A percentile compares a stretch with the other conserved stretches of the same genome.
These are phyloP conservation scores for Diuraphis noxia DNA, from an alignment of 1,140 invertebrate genomes.

Conservation along the genomic window DNA sequence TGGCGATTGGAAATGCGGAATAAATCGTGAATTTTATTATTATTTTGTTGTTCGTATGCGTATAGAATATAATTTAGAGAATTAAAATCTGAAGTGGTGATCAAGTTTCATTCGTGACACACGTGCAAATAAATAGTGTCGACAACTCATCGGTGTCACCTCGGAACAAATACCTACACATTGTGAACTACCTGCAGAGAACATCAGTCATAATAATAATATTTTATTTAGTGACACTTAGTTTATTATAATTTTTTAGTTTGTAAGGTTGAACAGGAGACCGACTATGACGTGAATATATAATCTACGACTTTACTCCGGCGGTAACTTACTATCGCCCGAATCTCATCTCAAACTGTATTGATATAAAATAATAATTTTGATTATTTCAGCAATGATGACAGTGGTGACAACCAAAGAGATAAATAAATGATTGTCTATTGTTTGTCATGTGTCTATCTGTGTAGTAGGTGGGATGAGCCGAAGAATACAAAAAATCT, in stretches of 20 bases:
- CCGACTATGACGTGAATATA: background rate
- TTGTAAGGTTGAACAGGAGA: background rate
- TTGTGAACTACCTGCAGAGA: no score
- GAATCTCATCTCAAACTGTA: background rate
- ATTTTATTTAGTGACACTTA: background rate
- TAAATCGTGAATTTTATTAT: no score
- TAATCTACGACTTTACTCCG: background rate
- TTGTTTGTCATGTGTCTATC: no score
- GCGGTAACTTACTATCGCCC: background rate
- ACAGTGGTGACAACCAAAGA: no score
- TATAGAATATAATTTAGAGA: no score
- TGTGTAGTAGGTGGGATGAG: no score
- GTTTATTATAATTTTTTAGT: background rate
- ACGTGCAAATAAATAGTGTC: background rate
- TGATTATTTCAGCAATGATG: no score
- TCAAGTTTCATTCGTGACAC: background rate
- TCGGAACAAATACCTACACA: background rate
- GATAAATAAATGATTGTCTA: no score
- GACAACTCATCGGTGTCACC: background rate
- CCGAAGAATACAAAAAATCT: background rate
- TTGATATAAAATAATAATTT: no score
- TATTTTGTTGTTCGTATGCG: no score
- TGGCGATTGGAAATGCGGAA: background rate
- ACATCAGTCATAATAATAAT: background rate
- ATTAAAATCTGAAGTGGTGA: background rate